Evolutionary conservation across 2,113 vertebrate species (phyloP).

Genomic region (Ictalurus furcatus): DNA sequence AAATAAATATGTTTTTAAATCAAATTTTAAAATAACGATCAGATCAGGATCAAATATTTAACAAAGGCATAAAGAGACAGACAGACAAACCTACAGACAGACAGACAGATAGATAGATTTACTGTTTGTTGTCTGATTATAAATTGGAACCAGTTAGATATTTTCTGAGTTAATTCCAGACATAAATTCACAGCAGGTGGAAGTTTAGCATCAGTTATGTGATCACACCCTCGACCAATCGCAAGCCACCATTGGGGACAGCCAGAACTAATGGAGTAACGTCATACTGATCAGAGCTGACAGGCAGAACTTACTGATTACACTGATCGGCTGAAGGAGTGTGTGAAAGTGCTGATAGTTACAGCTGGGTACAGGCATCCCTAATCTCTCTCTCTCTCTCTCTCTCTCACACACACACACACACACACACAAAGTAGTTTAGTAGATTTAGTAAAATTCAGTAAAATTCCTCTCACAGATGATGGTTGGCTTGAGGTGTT

Average conservation of each 20-base stretch:
- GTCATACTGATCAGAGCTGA: not conserved
- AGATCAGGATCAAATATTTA: not conserved
- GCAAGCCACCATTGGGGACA: not conserved
- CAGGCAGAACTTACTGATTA: constrained; percentile 4
- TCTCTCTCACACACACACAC: not conserved
- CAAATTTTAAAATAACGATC: not conserved
- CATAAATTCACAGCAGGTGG: not conserved
- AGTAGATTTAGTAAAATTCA: too few relatives aligned
- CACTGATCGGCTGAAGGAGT: not conserved
- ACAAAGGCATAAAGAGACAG: not conserved
- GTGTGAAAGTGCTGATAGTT: not conserved
- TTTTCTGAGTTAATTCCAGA: not conserved
- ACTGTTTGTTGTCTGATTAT: not conserved
- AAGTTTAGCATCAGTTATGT: not conserved
- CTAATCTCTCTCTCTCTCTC: not conserved
- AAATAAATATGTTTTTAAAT: not conserved
- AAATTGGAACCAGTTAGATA: not conserved
- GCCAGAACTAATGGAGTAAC: not conserved
- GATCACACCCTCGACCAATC: not conserved
- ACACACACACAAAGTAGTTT: not conserved
- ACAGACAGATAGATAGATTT: not conserved
- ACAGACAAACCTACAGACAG: not conserved
- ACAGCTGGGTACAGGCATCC: not conserved
- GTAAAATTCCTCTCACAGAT: not conserved
- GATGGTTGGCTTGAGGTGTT: not conserved